Conservation (phyloP, 2,888 invertebrate species). For the Trichogramma evanescens region DNA sequence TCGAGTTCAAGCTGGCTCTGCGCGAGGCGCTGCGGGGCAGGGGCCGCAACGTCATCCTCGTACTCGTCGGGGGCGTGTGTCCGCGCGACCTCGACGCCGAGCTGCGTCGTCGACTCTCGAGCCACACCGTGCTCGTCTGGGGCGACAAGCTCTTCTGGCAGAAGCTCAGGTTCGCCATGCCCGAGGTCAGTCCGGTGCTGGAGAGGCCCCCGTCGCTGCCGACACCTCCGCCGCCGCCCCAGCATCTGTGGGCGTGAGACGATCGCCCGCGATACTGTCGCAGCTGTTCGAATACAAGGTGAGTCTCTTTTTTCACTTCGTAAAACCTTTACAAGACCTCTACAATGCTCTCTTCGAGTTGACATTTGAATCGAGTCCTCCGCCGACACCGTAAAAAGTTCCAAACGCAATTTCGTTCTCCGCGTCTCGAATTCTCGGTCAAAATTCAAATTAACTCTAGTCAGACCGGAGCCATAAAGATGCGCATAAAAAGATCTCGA, state of each 20-base stretch:
- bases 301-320: no score
- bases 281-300: no score
- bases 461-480: no score
- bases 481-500: no score
- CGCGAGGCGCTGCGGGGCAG: slow-evolving; percentile 84
- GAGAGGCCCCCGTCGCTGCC: slow-evolving; percentile 41
- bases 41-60: slow-evolving; percentile 79
- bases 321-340: background rate
- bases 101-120: slow-evolving; percentile 80
- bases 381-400: no score
- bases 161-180: slow-evolving; percentile 85
- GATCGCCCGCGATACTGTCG: no score
- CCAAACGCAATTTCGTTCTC: no score
- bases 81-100: slow-evolving; percentile 86
- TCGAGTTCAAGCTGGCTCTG: slow-evolving; percentile 90
- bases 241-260: slow-evolving; percentile 62
- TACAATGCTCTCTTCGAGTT: background rate
- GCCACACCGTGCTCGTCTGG: slow-evolving; percentile 87
- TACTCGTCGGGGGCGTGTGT: slow-evolving; percentile 83
- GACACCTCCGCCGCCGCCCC: slow-evolving; percentile 40
- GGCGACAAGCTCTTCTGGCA: slow-evolving; percentile 96
- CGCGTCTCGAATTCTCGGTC: no score
- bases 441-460: no score
- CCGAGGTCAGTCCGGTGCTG: slow-evolving; percentile 53
- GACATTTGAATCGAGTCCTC: background rate